Evolutionary conservation across 1,140 invertebrate species (phyloP).

Genomic region (Mesaphorura yosii): DNA sequence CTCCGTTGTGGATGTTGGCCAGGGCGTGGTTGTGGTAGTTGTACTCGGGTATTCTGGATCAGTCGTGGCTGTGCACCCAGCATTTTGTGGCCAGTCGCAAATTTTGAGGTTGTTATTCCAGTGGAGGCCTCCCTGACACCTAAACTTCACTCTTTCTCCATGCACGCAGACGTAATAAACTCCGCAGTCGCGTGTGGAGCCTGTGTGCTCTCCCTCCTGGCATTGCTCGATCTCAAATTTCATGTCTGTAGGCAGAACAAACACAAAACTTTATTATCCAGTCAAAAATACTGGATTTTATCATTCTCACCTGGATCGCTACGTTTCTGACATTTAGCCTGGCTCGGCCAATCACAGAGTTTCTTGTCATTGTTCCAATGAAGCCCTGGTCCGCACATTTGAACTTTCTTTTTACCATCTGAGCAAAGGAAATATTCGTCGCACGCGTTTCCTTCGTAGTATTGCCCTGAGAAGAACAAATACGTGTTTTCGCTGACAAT

Average conservation of each 20-base stretch:
- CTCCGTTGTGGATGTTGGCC: too few species aligned
- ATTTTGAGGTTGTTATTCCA: slow-evolving; percentile 47
- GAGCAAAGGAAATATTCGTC: slow-evolving; percentile 33
- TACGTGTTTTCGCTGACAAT: too few species aligned
- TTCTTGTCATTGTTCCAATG: slow-evolving; percentile 31
- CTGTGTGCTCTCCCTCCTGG: slow-evolving; percentile 49
- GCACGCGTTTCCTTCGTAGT: slow-evolving; percentile 30
- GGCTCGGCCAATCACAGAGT: slow-evolving; percentile 33
- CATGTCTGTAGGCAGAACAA: too few species aligned
- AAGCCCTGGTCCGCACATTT: slow-evolving; percentile 30
- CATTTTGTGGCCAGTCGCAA: slow-evolving; percentile 67
- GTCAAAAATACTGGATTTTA: too few species aligned
- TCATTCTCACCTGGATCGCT: too few species aligned
- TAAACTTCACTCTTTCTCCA: slow-evolving; percentile 56
- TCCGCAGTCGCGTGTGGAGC: slow-evolving; percentile 54
- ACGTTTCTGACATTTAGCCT: slow-evolving; percentile 23
- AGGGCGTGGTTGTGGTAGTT: slow-evolving; percentile 29
- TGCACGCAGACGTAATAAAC: slow-evolving; percentile 66
- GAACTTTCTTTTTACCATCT: slow-evolving; percentile 26
- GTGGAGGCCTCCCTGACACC: slow-evolving; percentile 61
- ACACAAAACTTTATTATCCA: too few species aligned
- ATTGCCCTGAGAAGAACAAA: slow-evolving; percentile 26
- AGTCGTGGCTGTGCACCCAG: slow-evolving; percentile 43
- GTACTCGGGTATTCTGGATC: slow-evolving; percentile 3
- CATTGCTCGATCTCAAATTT: slow-evolving; percentile 44